Evolutionary conservation across 2,797 vertebrate species (phyloP), one percentile per base, ranked within the genome.

Genomic region (Erpetoichthys calabaricus): DNA sequence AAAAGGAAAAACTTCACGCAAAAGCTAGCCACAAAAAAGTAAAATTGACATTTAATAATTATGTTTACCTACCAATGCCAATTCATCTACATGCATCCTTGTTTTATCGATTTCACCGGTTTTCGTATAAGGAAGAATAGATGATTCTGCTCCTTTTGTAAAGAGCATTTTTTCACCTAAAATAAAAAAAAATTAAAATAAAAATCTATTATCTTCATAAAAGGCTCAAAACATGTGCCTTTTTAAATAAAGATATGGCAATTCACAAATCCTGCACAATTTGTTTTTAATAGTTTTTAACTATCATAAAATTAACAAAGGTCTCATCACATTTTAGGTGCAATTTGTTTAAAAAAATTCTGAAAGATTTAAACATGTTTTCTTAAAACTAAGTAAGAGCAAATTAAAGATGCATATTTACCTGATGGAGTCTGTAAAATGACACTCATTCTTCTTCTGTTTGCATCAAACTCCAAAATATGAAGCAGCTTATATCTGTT

Each of bases 61-160:
- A 25, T 25, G 25, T 7, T 3, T 10, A 71, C 88, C 88, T 69
- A 99, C 96, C 87, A 93, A 76, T 64, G 96, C 95, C 75, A 99
- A 97, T 68, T 98, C 92, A 69, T 99, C 94, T 50, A 99, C 93
- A 0, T 99, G 96, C 55, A 92, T 57, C 70, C 90, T 86, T 1
- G 92, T 98, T 83, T 94, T 94, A 59, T 95, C 89, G 62, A 97
- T 84, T 77, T 94, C 93, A 56, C 96, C 96, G 49, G 82, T 83
- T 63, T 78, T 88, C 56, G 84, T 68, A 45, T 86, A 84, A 59
- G 95, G 94, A 64, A 99, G 83, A 72, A 99, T 74, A 57, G 92
- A 85, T 5, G 94, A 98, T 68, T 99, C 96, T 3, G 96, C 96
- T 64, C 96, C 95, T 78, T 99, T 99, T 59, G 90, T 93, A 76